Evolutionary conservation across 2,797 vertebrate species (phyloP), one percentile per base, ranked within the genome.

Genomic region (Myotis findleyi): DNA sequence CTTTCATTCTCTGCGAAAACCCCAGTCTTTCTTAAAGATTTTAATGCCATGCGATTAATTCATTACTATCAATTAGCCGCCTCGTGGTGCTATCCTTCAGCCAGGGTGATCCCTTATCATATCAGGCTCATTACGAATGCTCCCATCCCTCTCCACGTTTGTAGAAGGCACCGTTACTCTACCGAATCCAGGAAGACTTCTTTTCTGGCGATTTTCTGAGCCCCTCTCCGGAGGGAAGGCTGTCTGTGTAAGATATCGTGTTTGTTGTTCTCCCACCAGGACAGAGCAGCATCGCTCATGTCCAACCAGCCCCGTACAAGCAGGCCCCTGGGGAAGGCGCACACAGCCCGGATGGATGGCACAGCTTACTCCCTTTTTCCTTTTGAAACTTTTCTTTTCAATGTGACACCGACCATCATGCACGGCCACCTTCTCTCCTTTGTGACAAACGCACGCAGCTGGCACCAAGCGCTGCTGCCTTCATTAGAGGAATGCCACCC

Each of bases 401-500:
- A 49, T 94, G 82, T 95, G 95, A 55, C 53, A 94, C 57, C 83
- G 93, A 64, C 7, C 64, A 36, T n/a, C 10, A 30, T 5, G 55
- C 53, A 87, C 12, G 91, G n/a, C 73, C 4, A 23, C 18, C 96
- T 97, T 97, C 57, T 93, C 76, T 79, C 96, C 76, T 94, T 95
- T 96, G 95, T 96, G 89, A 95, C 59, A 97, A 80, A 94, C 72
- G 97, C 64, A 87, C 85, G 97, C 49, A 93, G 85, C 92, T 96
- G 81, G 75, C 41, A 64, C 96, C 97, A 97, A 44, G 38, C 95
- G 96, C 33, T 92, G 95, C 96, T 93, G 84, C 71, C 81, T 96
- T 98, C 30, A 88, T 98, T 97, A 97, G 10, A 98, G 95, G 98
- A 98, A 97, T 96, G 49, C 25, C 72, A 96, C 76, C 91, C 96